Percentiles rank a stretch among this genome's conserved stretches.
Conservation (phyloP, 2,888 invertebrate species). For the Phragmatobia fuliginosa region DNA sequence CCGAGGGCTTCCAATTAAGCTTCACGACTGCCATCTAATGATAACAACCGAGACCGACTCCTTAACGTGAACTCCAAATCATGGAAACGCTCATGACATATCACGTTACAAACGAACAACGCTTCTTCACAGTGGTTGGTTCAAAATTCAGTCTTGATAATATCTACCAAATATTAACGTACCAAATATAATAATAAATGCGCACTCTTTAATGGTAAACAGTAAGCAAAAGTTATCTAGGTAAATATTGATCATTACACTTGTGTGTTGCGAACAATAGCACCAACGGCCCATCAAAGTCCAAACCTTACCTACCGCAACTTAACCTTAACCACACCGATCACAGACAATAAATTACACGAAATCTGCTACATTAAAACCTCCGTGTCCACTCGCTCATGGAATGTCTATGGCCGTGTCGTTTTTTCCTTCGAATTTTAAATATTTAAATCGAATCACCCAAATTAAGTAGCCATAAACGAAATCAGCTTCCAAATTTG, state of each 20-base stretch:
- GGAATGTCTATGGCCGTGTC: conserved; percentile 79
- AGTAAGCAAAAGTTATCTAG: no score
- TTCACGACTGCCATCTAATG: no score
- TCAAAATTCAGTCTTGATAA: no score
- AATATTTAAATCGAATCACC: conserved; percentile 86
- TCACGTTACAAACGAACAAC: no score
- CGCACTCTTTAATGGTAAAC: no score
- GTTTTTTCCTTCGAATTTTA: conserved; percentile 74
- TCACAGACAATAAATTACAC: conserved; percentile 48
- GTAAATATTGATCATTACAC: neutral
- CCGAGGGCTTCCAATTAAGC: no score
- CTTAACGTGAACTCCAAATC: no score
- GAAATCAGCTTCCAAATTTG: conserved; percentile 87
- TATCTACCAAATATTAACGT: no score
- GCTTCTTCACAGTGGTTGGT: no score
- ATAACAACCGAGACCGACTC: no score
- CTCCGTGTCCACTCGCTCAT: conserved; percentile 54
- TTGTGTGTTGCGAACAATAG: neutral
- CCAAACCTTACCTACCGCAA: conserved; percentile 39
- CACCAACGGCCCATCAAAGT: conserved; percentile 34
- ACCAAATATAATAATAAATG: no score
- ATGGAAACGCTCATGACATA: no score
- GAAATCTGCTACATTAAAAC: conserved; percentile 56
- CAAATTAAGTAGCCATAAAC: conserved; percentile 87
- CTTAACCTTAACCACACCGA: conserved; percentile 45